Evolutionary conservation across 2,113 vertebrate genomes (phyloP), one percentile per base, ranked within the genome.

Genomic region (Monopterus albus): DNA sequence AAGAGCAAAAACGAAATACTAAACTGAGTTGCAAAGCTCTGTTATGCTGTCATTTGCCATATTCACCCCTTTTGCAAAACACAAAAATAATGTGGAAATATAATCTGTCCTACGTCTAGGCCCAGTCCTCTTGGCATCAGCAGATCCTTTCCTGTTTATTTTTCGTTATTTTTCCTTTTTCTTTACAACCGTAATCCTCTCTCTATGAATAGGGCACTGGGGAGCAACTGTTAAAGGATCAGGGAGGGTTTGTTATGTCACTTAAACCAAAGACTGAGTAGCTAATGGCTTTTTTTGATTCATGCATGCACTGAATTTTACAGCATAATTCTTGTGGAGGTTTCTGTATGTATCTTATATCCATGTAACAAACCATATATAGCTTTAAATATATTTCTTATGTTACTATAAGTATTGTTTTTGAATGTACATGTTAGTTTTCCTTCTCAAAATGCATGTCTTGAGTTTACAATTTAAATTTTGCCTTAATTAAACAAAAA

Each of bases 271-370:
- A 61, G 9, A 11, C 25, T 58, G 23, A 50, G 23, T 20, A 45
- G 56, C 14, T 65, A 53, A 74, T 65, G 46, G 18, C 17, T 31
- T 52, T 28, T 49, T 53, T 60, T 29, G 18, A 23, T 68, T 55
- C 26, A 29, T 29, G 12, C 20, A 56, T 43, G 23, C 18, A 4
- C 1, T 25, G n/a, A 40, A 10, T 15, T 35, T 53, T 38, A 10
- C 0, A 0, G 11, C 3, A 11, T 13, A 9, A 21, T 38, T 43
- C n/a, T 13, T 51, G 17, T 39, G 18, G 38, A 29, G 40, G 7
- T 40, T 18, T 63, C 59, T 52, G 12, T 36, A 2, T 26, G 12
- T 55, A 23, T 3, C 14, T 53, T 5, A 18, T 33, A 25, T 18
- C 26, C 20, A 13, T 29, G 21, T 20, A 21, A 39, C 6, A 31